These are phyloP conservation scores for Cynopterus brachyotis DNA, from an alignment of 2,113 vertebrate species.

Conservation along the genomic window DNA sequence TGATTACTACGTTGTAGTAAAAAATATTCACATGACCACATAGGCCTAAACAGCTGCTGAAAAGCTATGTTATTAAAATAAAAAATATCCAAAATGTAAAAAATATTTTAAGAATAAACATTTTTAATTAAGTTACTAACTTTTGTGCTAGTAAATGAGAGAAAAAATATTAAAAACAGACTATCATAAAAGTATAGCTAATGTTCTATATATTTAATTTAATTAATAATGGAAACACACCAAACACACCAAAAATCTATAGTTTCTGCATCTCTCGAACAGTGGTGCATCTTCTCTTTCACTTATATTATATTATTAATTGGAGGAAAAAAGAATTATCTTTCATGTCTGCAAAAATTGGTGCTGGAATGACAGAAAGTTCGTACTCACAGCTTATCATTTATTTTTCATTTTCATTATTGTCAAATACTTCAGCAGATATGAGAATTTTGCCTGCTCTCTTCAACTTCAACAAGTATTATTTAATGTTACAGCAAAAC, in stretches of 20 bases:
- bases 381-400: not conserved
- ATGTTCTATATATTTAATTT: not conserved
- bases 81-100: not conserved
- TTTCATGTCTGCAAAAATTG: not conserved
- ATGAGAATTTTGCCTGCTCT: not conserved
- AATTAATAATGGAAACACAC: not conserved
- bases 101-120: not conserved
- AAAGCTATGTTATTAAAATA: not conserved
- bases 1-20: not conserved
- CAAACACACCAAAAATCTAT: not conserved
- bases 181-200: not conserved
- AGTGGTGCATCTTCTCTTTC: not conserved
- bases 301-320: not conserved
- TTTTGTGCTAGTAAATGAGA: not conserved
- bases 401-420: not conserved
- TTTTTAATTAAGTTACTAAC: not conserved
- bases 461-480: not conserved
- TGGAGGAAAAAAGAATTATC: not conserved
- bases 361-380: not conserved
- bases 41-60: not conserved
- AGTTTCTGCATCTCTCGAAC: not conserved
- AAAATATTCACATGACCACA: not conserved
- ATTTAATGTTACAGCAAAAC: not conserved
- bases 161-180: not conserved
- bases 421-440: not conserved